These are phyloP conservation scores for Thamnophis sirtalis DNA, from an alignment of 2,113 vertebrate genomes.

Conservation along the genomic window DNA sequence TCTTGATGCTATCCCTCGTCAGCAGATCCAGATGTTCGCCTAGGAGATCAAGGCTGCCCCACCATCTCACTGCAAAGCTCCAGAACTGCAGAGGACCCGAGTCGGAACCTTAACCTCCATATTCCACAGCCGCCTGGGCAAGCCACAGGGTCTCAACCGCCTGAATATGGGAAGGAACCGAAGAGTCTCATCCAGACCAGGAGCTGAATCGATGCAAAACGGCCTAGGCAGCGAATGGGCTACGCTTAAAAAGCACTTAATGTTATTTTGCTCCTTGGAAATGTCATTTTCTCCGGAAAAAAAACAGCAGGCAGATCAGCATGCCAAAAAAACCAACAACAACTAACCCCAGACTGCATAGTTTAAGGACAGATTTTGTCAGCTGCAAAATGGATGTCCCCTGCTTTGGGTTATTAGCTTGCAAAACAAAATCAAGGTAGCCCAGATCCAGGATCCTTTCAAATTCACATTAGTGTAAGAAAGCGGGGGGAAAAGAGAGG, in stretches of 20 bases:
- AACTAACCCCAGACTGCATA: slow-evolving; percentile 32
- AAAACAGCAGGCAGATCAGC: slow-evolving; percentile 57
- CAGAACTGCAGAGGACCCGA: no score
- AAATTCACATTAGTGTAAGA: slow-evolving; percentile 56
- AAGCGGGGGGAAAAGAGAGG: slow-evolving; percentile 6
- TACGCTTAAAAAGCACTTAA: neutral
- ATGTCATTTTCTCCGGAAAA: slow-evolving; percentile 17
- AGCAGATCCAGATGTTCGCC: neutral
- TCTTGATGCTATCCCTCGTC: no score
- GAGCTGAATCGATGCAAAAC: neutral
- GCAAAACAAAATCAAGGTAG: slow-evolving; percentile 62
- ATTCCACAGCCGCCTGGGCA: neutral
- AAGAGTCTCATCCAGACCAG: accelerated
- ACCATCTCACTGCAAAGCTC: neutral
- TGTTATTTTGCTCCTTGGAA: slow-evolving; percentile 38
- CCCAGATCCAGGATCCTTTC: slow-evolving; percentile 53
- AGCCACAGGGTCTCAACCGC: accelerated
- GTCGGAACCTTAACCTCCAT: neutral
- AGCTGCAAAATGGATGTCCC: slow-evolving; percentile 62
- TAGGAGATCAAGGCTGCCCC: neutral
- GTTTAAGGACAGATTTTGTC: slow-evolving; percentile 57
- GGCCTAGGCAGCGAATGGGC: neutral
- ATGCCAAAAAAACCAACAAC: neutral
- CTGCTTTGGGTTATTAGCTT: slow-evolving; percentile 61
- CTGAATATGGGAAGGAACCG: neutral